These are phyloP conservation scores for Siphonodentalium dalli DNA, from an alignment of 2,888 invertebrate genomes.

Conservation along the genomic window DNA sequence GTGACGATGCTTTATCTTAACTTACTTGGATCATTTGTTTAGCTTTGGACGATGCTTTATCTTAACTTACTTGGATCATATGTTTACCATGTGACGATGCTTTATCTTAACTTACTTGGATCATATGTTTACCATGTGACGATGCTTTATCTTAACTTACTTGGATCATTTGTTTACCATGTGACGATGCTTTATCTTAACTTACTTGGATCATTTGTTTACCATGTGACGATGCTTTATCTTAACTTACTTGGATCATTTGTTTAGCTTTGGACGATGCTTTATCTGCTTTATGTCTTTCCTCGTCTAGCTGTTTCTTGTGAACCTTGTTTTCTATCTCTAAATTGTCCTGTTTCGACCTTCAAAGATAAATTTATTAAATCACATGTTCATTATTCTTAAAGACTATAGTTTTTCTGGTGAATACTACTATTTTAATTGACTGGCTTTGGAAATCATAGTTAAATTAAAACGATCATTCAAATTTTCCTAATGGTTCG, in stretches of 20 bases:
- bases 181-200: slow-evolving; percentile 49
- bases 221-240: background rate
- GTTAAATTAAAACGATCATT: background rate
- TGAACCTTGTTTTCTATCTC: slow-evolving; percentile 45
- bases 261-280: slow-evolving; percentile 51
- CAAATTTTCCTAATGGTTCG: background rate
- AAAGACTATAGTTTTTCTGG: no score
- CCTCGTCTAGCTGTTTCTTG: slow-evolving; percentile 41
- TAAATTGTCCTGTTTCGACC: slow-evolving; percentile 45
- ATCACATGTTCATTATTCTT: no score
- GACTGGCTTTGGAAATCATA: background rate
- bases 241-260: slow-evolving; percentile 54
- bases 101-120: no score
- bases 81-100: no score
- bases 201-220: no score
- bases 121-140: background rate
- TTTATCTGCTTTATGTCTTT: slow-evolving; percentile 46
- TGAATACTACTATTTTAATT: background rate
- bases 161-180: slow-evolving; percentile 44
- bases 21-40: no score
- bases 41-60: no score
- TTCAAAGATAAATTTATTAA: slow-evolving; percentile 20
- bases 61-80: no score
- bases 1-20: no score
- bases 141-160: slow-evolving; percentile 30